Base-by-base conservation (phyloP, 2,113 vertebrate genomes). In the Thryonomys swinderianus region DNA sequence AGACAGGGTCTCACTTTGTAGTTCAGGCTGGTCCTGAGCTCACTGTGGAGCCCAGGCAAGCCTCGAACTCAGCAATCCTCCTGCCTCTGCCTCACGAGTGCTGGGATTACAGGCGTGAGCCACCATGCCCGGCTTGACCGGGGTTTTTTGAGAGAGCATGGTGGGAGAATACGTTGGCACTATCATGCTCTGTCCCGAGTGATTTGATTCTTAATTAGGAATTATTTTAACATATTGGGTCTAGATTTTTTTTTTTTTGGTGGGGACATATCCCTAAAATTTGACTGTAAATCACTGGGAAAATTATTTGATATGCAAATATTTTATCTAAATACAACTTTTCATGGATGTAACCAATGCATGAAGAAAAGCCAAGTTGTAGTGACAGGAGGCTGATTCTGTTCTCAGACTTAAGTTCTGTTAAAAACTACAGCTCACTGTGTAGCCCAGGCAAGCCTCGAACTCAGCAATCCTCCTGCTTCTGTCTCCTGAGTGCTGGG, bases 241-340 rank as follows among this genome's bases (percentile, higher is more conserved):
- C 57, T 85, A 67, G 76, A 32, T 71, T 91, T 14, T 93, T 57
- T 55, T 17, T 57, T 91, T n/a, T 94, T 88, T 91, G 91, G 53
- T 96, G 91, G 89, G 69, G 84, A 87, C 53, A 94, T 64, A 89
- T 88, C 51, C 87, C 93, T 61, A 94, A 95, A 91, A 84, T 95
- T 79, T 88, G 79, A 90, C 69, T 91, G 74, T 76, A 94, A 95
- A 93, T 95, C 69, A 91, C 51, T 88, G 71, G 93, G 67, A 85
- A 91, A 83, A 94, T 66, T 82, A 92, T 96, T 94, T 83, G 59
- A 91, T 81, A 93, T 93, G 93, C 83, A 94, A 89, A 91, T 93
- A 95, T 93, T 94, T 96, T 93, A 97, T 85, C 96, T 91, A 76
- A 94, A 90, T 93, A 78, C 57, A 88, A 66, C 89, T 93, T 93